Conservation (phyloP, 2,797 vertebrate genomes). For the Manis javanica region DNA sequence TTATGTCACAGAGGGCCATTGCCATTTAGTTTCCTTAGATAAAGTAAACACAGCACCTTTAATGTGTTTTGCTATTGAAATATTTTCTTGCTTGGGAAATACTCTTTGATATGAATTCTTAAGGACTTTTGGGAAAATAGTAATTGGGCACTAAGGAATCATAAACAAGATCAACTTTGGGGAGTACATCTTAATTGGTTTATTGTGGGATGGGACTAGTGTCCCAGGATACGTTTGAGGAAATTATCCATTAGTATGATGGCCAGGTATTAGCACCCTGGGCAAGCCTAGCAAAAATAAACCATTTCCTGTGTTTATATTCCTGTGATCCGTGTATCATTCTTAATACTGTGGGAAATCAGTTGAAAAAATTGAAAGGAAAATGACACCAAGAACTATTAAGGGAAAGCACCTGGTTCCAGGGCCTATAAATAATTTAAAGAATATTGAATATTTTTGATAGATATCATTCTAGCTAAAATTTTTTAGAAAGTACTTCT, state of each 20-base stretch:
- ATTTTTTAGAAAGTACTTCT: neutral
- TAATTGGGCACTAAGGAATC: constrained; percentile 8
- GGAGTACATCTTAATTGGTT: constrained; percentile 57
- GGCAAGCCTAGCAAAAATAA: neutral
- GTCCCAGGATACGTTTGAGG: neutral
- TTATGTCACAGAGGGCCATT: neutral
- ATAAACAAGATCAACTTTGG: neutral
- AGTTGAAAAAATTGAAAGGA: neutral
- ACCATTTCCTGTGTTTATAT: neutral
- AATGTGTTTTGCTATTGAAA: neutral
- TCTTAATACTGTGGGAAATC: neutral
- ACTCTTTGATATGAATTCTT: neutral
- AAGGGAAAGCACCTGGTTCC: neutral
- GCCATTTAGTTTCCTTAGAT: neutral
- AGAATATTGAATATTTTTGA: neutral
- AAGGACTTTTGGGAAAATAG: constrained; percentile 45
- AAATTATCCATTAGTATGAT: neutral
- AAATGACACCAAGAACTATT: neutral
- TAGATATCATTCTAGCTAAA: neutral
- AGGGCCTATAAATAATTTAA: neutral
- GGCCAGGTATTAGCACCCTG: neutral
- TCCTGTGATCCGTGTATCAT: neutral
- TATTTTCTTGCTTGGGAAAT: neutral
- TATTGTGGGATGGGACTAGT: neutral
- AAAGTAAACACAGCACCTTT: neutral